Percentiles rank a stretch among this genome's conserved stretches.
Evolutionary conservation across 2,113 vertebrate species (phyloP).

Genomic region (Polypterus senegalus): DNA sequence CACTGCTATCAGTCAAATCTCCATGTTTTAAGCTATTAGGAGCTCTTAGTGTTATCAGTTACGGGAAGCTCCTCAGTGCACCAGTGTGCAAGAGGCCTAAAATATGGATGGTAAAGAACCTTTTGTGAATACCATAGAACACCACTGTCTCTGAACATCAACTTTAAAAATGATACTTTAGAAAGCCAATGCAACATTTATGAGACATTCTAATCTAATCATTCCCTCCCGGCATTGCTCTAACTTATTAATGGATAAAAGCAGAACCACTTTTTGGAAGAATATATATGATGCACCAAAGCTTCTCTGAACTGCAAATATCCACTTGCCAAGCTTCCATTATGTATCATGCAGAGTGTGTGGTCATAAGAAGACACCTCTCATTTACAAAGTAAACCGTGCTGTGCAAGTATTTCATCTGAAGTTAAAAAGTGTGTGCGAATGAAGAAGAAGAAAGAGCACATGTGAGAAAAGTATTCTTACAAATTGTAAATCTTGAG

Average conservation of each 20-base stretch:
- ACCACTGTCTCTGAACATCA: slow-evolving; percentile 23
- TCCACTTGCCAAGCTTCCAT: too few relatives aligned
- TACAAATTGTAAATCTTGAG: too few relatives aligned
- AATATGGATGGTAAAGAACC: slow-evolving; percentile 39
- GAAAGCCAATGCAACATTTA: slow-evolving; percentile 40
- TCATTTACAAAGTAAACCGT: too few relatives aligned
- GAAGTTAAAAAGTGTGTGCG: too few relatives aligned
- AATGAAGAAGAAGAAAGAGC: too few relatives aligned
- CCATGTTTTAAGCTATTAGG: slow-evolving; percentile 33
- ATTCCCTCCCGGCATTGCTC: slow-evolving; percentile 7
- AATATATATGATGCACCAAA: too few relatives aligned
- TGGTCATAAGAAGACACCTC: too few relatives aligned
- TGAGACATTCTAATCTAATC: slow-evolving; percentile 46
- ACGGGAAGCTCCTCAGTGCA: slow-evolving; percentile 41
- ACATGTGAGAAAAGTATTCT: too few relatives aligned
- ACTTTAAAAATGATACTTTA: slow-evolving; percentile 33
- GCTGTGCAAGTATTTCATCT: too few relatives aligned
- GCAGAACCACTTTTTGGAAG: neutral
- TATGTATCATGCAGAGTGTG: too few relatives aligned
- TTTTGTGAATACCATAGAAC: slow-evolving; percentile 9
- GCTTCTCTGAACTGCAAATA: too few relatives aligned
- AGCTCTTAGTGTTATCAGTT: slow-evolving; percentile 46
- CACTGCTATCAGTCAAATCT: slow-evolving; percentile 35
- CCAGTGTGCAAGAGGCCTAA: slow-evolving; percentile 44
- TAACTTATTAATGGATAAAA: neutral